A percentile compares a stretch with the other conserved stretches of the same genome.
phyloP scores from a whole-genome alignment of 2,888 invertebrate genomes.

The Cosmorhoe ocellata region DNA sequence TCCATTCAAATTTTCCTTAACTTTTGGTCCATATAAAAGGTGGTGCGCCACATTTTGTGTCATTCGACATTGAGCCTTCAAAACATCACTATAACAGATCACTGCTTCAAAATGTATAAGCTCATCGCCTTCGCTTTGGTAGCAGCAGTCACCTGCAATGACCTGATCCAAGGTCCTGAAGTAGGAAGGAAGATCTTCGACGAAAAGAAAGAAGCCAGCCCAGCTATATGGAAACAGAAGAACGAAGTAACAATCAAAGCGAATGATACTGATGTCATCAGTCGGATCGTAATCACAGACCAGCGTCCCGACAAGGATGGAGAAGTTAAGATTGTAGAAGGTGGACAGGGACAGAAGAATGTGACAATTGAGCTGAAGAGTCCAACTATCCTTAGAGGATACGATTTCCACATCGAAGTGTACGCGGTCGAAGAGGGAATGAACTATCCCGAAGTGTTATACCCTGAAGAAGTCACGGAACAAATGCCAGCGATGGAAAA shows the following conservation, averaged over 20 bases:
- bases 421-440: slow-evolving; percentile 39
- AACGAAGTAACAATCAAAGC: slow-evolving; percentile 57
- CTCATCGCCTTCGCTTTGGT: slow-evolving; percentile 44
- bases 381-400: slow-evolving; percentile 66
- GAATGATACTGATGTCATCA: slow-evolving; percentile 56
- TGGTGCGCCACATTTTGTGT: slow-evolving; percentile 28
- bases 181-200: slow-evolving; percentile 58
- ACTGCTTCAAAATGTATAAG: slow-evolving; percentile 51
- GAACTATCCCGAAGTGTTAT: background rate
- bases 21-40: slow-evolving; percentile 56
- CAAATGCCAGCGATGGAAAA: slow-evolving; percentile 7
- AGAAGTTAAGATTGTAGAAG: slow-evolving; percentile 59
- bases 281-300: slow-evolving; percentile 57
- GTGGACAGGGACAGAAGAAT: slow-evolving; percentile 62
- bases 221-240: slow-evolving; percentile 61
- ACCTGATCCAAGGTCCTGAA: slow-evolving; percentile 49
- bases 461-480: background rate
- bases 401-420: slow-evolving; percentile 61
- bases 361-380: slow-evolving; percentile 69
- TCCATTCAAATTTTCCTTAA: slow-evolving; percentile 62
- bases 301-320: slow-evolving; percentile 66
- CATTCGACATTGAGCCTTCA: slow-evolving; percentile 46
- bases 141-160: slow-evolving; percentile 48
- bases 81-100: no score
- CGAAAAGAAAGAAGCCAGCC: slow-evolving; percentile 58